These are phyloP conservation scores for Clarias magur DNA, from an alignment of 2,113 vertebrate genomes.

Conservation along the genomic window DNA sequence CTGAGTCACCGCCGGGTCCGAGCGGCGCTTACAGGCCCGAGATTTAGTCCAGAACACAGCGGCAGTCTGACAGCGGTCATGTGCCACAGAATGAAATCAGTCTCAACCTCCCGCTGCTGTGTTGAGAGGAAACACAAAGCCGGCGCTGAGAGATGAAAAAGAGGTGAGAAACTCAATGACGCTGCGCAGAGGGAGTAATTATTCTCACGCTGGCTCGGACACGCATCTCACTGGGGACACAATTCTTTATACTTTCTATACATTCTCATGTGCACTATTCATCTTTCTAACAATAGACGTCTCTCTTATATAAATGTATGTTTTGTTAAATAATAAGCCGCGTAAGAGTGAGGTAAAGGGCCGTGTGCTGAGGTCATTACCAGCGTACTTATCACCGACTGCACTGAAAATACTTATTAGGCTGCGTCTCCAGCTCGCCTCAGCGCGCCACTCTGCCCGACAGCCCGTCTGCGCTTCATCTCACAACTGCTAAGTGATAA, in stretches of 20 bases:
- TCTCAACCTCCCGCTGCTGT: slow-evolving; percentile 1
- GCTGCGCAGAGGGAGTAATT: not conserved
- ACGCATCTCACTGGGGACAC: not conserved
- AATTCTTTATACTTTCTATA: not conserved
- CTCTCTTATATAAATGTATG: not conserved
- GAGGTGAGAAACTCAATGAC: not conserved
- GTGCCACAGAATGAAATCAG: slow-evolving; percentile 11
- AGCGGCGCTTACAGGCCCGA: not conserved
- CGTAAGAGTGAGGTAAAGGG: not conserved
- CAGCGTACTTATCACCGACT: not conserved
- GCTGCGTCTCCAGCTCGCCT: not conserved
- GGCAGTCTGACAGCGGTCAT: not conserved
- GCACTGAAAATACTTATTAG: not conserved
- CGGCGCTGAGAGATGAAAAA: not conserved
- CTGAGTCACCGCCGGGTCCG: not conserved
- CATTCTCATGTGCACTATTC: not conserved
- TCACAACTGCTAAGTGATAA: not conserved
- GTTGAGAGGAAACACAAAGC: not conserved
- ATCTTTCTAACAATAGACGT: not conserved
- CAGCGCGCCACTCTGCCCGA: not conserved
- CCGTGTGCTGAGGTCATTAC: not conserved
- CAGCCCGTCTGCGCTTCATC: not conserved
- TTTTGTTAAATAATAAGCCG: not conserved
- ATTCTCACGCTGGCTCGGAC: not conserved
- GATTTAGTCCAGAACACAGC: slow-evolving; percentile 9